Evolutionary conservation across 1,140 invertebrate genomes (phyloP).

Genomic region (Micrasema longulum): DNA sequence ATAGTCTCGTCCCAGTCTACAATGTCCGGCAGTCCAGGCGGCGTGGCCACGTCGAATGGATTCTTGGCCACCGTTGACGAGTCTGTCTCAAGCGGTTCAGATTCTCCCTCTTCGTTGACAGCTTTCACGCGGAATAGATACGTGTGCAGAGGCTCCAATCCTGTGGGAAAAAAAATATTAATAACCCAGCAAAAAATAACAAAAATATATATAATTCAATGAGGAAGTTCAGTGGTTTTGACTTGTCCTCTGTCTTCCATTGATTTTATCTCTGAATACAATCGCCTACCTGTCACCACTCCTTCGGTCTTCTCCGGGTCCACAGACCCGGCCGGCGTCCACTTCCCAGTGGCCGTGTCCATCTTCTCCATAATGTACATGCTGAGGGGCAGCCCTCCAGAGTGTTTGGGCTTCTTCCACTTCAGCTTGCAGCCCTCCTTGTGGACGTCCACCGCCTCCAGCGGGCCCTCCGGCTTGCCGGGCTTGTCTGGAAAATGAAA

Average conservation of each 20-base stretch:
- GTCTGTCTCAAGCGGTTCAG: constrained; percentile 91
- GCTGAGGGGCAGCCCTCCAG: constrained; percentile 92
- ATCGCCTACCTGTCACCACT: constrained; percentile 75
- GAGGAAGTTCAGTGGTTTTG: too few species aligned
- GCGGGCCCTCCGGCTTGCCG: constrained; percentile 91
- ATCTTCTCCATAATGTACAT: constrained; percentile 94
- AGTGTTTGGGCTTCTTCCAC: constrained; percentile 96
- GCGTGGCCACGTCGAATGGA: constrained; percentile 90
- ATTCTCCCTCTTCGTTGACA: constrained; percentile 95
- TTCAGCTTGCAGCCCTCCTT: constrained; percentile 95
- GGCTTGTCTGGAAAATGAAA: constrained; percentile 85
- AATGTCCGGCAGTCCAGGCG: constrained; percentile 93
- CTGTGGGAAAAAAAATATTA: constrained; percentile 58
- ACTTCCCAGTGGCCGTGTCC: constrained; percentile 87
- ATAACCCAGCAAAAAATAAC: too few species aligned
- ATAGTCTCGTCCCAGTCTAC: constrained; percentile 93
- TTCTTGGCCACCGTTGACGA: constrained; percentile 92
- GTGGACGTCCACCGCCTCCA: constrained; percentile 92
- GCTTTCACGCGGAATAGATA: constrained; percentile 97
- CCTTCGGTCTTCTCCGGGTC: constrained; percentile 89
- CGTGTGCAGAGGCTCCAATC: constrained; percentile 91
- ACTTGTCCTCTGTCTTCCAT: background rate
- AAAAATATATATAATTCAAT: constrained; percentile 4
- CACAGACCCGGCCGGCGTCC: constrained; percentile 88
- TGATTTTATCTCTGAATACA: background rate